Base-by-base conservation (phyloP, 1,140 invertebrate species). In the Mizuhopecten yessoensis region DNA sequence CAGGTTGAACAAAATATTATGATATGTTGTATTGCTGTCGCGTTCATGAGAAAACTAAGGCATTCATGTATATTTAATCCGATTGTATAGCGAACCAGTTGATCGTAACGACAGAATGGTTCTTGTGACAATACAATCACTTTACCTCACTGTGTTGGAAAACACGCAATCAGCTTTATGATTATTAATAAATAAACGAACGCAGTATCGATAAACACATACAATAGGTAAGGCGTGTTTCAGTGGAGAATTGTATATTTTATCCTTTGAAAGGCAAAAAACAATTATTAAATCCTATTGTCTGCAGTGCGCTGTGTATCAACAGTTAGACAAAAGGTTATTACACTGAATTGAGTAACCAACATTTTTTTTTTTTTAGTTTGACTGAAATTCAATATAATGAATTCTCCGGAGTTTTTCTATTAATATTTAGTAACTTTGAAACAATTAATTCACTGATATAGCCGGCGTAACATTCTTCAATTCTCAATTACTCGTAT, bases 241-340 rank as follows among this genome's bases (percentile, higher is more conserved):
- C n/a, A 75, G n/a, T 75, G n/a, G n/a, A 75, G 29, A 29, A 17
- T 75, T 75, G 57, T 75, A n/a, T 75, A 75, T 29, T 29, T 75
- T 75, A 29, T 75, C 57, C 17, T 75, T 75, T 29, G 57, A 29
- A 75, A 75, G n/a, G 57, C 57, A 75, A n/a, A 75, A 75, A 75
- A 75, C 57, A 75, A 75, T 75, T 75, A 75, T n/a, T 75, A 23
- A 75, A 75, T 75, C 23, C 57, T n/a, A 75, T 75, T 75, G 57
- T 75, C 57, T 75, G 9, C 3, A 13, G 42, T 17, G 11, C 57
- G 11, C 29, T 75, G 57, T 75, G 23, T 75, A 29, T 29, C 23
- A 75, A 29, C 57, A 7, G 29, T 29, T 75, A 75, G 5, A 75
- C 11, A 45, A 45, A n/a, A 75, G n/a, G 57, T 75, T n/a, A 29